A percentile compares a stretch with the other conserved stretches of the same genome.
Conservation (phyloP, 2,797 vertebrate genomes). For the Anniella stebbinsi region DNA sequence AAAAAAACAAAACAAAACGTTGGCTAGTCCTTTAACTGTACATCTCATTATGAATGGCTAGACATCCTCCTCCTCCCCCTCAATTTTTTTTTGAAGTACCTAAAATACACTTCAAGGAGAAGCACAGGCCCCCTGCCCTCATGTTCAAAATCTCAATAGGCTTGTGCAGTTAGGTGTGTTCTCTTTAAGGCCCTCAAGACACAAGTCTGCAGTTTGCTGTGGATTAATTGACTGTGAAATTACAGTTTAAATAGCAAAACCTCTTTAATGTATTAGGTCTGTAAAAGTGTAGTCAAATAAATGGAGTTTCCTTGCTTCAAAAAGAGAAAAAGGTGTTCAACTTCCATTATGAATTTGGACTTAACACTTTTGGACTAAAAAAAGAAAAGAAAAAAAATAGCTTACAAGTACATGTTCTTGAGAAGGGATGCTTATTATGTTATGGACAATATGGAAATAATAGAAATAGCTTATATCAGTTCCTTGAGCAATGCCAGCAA, state of each 20-base stretch:
- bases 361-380: neutral
- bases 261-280: slow-evolving; percentile 55
- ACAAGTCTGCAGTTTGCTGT: slow-evolving; percentile 40
- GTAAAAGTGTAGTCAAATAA: slow-evolving; percentile 61
- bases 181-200: slow-evolving; percentile 36
- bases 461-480: neutral
- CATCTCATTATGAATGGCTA: neutral
- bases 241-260: slow-evolving; percentile 65
- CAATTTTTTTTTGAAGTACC: neutral
- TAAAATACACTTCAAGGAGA: neutral
- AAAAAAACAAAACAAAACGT: too few relatives aligned
- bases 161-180: slow-evolving; percentile 20
- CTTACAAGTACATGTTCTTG: neutral
- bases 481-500: neutral
- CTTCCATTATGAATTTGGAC: slow-evolving; percentile 34
- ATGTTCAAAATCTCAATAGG: slow-evolving; percentile 28
- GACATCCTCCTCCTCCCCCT: neutral
- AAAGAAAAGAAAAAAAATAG: neutral
- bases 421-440: neutral
- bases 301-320: slow-evolving; percentile 55
- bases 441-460: neutral
- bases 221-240: slow-evolving; percentile 72
- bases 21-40: neutral
- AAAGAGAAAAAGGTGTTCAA: slow-evolving; percentile 50
- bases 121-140: neutral